phyloP scores from a whole-genome alignment of 2,797 vertebrate species.

The Myiotriccus ornatus region DNA sequence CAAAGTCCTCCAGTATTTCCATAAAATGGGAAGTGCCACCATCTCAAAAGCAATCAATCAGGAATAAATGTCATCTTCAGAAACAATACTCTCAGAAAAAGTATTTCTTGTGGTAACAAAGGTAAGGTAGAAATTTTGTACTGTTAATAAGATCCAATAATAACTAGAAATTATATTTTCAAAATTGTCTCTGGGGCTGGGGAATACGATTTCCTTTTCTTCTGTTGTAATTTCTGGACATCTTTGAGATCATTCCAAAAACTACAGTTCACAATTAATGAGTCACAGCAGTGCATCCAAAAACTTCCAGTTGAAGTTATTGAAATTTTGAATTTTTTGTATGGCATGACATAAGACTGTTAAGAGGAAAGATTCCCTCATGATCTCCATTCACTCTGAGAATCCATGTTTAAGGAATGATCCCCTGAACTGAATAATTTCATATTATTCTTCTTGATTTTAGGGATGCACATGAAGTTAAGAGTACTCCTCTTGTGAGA shows the following conservation, averaged over 20 bases:
- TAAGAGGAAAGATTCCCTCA: slow-evolving; percentile 7
- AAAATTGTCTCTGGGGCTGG: slow-evolving; percentile 24
- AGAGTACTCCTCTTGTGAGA: background rate
- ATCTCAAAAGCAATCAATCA: background rate
- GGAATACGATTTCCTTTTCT: background rate
- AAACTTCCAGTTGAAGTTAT: background rate
- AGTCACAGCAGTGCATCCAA: background rate
- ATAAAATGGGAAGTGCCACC: background rate
- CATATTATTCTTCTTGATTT: slow-evolving; percentile 29
- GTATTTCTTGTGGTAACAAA: slow-evolving; percentile 17
- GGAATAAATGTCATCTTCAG: background rate
- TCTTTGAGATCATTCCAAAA: background rate
- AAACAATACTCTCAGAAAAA: background rate
- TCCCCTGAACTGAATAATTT: slow-evolving; percentile 13
- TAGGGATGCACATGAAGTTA: background rate
- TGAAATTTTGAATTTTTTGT: background rate
- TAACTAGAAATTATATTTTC: slow-evolving; percentile 21
- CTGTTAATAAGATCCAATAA: background rate
- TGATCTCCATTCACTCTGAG: background rate
- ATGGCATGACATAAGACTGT: background rate
- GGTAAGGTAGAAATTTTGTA: background rate
- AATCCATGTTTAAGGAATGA: slow-evolving; percentile 44
- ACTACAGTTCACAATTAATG: background rate
- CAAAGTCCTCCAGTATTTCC: background rate
- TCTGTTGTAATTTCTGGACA: background rate